Percentiles rank a stretch among this genome's conserved stretches.
These are phyloP conservation scores for Nasonia vitripennis DNA, from an alignment of 1,140 invertebrate species.

Conservation along the genomic window DNA sequence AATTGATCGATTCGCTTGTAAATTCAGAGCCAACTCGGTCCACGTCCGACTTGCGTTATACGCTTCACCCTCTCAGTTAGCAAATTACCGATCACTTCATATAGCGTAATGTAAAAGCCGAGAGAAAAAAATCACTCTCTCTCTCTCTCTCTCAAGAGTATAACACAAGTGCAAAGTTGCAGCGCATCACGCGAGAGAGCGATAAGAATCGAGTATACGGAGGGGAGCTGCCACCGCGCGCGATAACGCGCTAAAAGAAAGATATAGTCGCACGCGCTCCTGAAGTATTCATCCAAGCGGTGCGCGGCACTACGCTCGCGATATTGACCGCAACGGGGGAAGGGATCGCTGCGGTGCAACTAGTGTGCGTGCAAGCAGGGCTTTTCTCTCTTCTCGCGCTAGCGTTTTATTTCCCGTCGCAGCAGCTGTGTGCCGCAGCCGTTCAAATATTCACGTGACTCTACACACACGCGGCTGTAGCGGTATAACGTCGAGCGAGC, in stretches of 20 bases:
- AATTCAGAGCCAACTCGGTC: too few relatives aligned
- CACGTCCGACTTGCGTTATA: too few relatives aligned
- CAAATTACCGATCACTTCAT: too few relatives aligned
- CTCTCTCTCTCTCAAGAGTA: too few relatives aligned
- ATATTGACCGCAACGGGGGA: constrained; percentile 71
- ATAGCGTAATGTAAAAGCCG: too few relatives aligned
- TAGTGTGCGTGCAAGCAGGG: constrained; percentile 23
- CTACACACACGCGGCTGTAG: background rate
- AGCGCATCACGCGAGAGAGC: too few relatives aligned
- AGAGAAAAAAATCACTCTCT: too few relatives aligned
- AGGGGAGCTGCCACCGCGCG: too few relatives aligned
- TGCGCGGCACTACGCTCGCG: constrained; percentile 53
- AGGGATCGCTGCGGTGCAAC: constrained; percentile 48
- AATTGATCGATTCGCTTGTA: too few relatives aligned
- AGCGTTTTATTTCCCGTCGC: background rate
- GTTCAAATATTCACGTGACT: constrained; percentile 41
- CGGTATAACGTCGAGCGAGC: background rate
- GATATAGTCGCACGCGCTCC: constrained; percentile 60
- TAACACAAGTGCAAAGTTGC: too few relatives aligned
- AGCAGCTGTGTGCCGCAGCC: background rate
- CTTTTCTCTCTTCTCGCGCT: background rate
- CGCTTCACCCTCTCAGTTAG: too few relatives aligned
- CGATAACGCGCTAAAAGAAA: background rate
- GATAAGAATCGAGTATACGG: background rate
- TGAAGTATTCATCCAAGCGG: constrained; percentile 69